These are phyloP conservation scores for Mionectes macconnelli DNA, from an alignment of 2,113 vertebrate genomes.

Conservation along the genomic window DNA sequence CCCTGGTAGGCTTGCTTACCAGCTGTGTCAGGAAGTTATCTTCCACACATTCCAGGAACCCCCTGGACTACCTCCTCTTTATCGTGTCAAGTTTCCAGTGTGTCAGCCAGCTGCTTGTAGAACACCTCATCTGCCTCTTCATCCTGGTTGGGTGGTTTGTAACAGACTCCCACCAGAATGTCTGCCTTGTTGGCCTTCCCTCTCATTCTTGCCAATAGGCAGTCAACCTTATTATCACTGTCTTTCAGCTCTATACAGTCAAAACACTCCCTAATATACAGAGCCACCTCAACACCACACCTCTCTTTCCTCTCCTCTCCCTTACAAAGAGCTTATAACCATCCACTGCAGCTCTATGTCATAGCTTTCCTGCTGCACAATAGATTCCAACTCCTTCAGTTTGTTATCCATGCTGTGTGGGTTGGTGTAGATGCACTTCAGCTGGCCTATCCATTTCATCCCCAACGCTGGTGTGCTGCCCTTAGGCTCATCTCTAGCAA, in stretches of 20 bases:
- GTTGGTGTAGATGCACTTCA: not conserved
- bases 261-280: accelerated
- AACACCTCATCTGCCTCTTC: not conserved
- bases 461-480: not conserved
- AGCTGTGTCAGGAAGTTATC: not conserved
- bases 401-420: not conserved
- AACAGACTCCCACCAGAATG: not conserved
- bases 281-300: accelerated
- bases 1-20: not conserved
- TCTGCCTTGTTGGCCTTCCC: not conserved
- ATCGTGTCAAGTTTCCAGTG: not conserved
- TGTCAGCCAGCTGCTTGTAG: not conserved
- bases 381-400: not conserved
- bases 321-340: not conserved
- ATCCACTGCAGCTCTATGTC: not conserved
- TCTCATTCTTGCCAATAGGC: not conserved
- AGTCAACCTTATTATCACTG: accelerated
- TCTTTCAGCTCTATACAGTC: not conserved
- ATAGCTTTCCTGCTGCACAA: not conserved
- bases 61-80: not conserved
- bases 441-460: not conserved
- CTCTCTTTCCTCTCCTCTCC: not conserved
- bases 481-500: not conserved
- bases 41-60: not conserved
- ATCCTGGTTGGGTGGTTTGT: not conserved